Percentiles rank a stretch among this genome's conserved stretches.
Evolutionary conservation across 2,113 vertebrate genomes (phyloP).

Genomic region (Manacus vitellinus): DNA sequence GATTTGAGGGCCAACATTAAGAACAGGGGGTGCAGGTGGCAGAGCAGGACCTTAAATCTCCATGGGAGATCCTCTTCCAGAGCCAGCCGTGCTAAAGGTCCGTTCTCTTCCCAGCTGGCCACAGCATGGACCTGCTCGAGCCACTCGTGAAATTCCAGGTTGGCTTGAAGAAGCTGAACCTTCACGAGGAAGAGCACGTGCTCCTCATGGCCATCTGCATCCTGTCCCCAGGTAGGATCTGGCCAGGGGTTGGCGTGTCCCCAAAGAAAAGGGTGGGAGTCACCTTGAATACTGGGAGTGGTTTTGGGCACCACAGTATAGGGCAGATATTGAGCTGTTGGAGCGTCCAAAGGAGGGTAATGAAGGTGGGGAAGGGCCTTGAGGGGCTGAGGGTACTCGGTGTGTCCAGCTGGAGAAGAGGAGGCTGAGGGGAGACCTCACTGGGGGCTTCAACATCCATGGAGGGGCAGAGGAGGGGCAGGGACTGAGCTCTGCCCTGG

Average conservation of each 20-base stretch:
- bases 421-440: neutral
- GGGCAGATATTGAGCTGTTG: neutral
- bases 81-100: neutral
- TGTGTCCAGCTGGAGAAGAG: neutral
- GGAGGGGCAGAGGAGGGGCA: neutral
- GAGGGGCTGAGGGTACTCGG: neutral
- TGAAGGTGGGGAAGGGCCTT: neutral
- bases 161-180: conserved; percentile 92
- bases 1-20: too few relatives aligned
- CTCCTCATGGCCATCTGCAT: conserved; percentile 98
- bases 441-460: neutral
- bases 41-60: neutral
- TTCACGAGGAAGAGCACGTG: conserved; percentile 94
- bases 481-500: neutral
- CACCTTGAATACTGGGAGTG: neutral
- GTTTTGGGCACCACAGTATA: neutral
- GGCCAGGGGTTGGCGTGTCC: too few relatives aligned
- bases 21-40: neutral
- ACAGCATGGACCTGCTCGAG: conserved; percentile 91
- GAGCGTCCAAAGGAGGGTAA: neutral
- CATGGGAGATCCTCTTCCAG: neutral
- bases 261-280: neutral
- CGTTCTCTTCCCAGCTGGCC: conserved; percentile 80
- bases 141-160: conserved; percentile 96
- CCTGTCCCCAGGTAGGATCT: conserved; percentile 88